Evolutionary conservation across 2,797 vertebrate genomes (phyloP).

Genomic region (Alauda arvensis): DNA sequence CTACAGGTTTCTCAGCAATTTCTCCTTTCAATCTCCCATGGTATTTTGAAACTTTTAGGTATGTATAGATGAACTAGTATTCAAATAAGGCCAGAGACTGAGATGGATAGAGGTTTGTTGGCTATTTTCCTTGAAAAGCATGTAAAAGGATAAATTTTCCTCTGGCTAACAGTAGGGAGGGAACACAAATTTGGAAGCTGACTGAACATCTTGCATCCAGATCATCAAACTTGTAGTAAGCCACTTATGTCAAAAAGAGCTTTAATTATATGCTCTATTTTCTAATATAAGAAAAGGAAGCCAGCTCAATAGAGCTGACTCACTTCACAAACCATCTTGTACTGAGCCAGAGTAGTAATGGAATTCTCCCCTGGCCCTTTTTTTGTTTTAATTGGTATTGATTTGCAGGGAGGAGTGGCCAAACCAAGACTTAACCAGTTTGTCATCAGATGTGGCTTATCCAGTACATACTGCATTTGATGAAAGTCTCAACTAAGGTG

Average conservation of each 20-base stretch:
- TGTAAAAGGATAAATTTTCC: background rate
- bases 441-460: background rate
- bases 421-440: background rate
- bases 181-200: background rate
- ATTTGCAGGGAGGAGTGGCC: background rate
- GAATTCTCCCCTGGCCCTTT: background rate
- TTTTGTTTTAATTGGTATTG: background rate
- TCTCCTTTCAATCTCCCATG: background rate
- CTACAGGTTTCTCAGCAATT: background rate
- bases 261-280: background rate
- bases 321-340: background rate
- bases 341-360: background rate
- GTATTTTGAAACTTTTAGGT: background rate
- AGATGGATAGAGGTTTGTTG: background rate
- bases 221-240: background rate
- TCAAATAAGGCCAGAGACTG: background rate
- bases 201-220: background rate
- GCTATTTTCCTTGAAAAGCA: background rate
- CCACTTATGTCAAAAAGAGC: background rate
- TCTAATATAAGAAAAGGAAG: background rate
- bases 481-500: background rate
- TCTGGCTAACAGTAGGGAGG: background rate
- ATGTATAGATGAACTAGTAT: background rate
- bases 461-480: background rate
- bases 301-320: background rate